phyloP scores from a whole-genome alignment of 2,113 vertebrate species.

The Thinocorus orbignyianus region DNA sequence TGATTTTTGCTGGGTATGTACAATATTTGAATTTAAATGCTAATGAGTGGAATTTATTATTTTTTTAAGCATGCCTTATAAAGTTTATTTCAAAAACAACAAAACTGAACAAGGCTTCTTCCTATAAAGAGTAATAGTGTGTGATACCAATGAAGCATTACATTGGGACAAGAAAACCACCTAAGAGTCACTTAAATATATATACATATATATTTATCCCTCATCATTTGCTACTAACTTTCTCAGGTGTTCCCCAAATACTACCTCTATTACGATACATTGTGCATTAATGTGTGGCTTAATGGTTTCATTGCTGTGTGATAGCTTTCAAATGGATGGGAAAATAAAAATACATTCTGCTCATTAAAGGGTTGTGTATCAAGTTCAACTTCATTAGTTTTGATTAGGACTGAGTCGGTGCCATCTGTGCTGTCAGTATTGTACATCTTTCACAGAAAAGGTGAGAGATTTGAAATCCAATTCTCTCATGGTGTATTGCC shows the following conservation, averaged over 20 bases:
- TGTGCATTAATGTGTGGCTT: not conserved
- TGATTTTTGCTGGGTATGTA: not conserved
- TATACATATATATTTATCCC: not conserved
- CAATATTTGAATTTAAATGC: slow-evolving; percentile 18
- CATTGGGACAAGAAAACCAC: not conserved
- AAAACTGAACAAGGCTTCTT: not conserved
- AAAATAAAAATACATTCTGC: slow-evolving; percentile 42
- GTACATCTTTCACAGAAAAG: not conserved
- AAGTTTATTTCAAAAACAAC: not conserved
- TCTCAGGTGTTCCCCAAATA: not conserved
- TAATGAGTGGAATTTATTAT: not conserved
- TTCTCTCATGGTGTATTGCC: not conserved
- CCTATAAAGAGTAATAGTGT: not conserved
- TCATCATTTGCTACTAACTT: not conserved
- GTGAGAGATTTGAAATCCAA: not conserved
- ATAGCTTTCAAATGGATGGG: slow-evolving; percentile 14
- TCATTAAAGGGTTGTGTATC: slow-evolving; percentile 36
- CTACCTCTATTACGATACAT: not conserved
- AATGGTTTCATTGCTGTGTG: not conserved
- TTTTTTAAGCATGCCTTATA: not conserved
- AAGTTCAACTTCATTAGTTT: slow-evolving; percentile 69
- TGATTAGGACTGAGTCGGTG: slow-evolving; percentile 26
- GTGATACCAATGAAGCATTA: not conserved
- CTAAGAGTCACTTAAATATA: not conserved
- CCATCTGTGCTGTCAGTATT: slow-evolving; percentile 46